These are phyloP conservation scores for Meriones psammophilus DNA, from an alignment of 2,797 vertebrate species.

Conservation along the genomic window DNA sequence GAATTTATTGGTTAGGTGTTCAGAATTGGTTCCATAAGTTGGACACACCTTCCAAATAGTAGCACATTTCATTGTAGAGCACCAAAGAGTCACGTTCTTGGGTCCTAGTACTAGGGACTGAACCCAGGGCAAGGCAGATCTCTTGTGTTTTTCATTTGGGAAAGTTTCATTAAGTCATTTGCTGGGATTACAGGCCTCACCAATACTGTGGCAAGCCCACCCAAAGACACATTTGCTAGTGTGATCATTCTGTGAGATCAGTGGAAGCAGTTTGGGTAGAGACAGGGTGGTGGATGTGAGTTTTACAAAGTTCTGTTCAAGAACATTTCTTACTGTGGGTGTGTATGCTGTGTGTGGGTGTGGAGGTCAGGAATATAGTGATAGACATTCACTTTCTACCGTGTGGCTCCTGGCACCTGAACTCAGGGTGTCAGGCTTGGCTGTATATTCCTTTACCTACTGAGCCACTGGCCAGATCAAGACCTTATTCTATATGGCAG, in stretches of 20 bases:
- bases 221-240: background rate
- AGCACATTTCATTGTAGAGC: slow-evolving; percentile 15
- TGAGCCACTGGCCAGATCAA: background rate
- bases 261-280: background rate
- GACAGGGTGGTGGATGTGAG: background rate
- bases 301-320: slow-evolving; percentile 41
- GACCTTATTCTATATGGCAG: background rate
- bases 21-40: slow-evolving; percentile 39
- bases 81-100: background rate
- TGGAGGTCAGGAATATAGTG: background rate
- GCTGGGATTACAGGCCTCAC: background rate
- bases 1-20: background rate
- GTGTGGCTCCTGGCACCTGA: background rate
- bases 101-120: background rate
- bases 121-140: background rate
- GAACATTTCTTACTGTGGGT: background rate
- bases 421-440: background rate
- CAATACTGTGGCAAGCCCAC: background rate
- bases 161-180: background rate
- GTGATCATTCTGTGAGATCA: background rate
- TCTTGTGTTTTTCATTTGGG: background rate
- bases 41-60: slow-evolving; percentile 10
- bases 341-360: background rate
- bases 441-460: background rate
- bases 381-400: background rate